Evolutionary conservation across 2,888 invertebrate genomes (phyloP).

Genomic region (Pollenia griseotomentosa): DNA sequence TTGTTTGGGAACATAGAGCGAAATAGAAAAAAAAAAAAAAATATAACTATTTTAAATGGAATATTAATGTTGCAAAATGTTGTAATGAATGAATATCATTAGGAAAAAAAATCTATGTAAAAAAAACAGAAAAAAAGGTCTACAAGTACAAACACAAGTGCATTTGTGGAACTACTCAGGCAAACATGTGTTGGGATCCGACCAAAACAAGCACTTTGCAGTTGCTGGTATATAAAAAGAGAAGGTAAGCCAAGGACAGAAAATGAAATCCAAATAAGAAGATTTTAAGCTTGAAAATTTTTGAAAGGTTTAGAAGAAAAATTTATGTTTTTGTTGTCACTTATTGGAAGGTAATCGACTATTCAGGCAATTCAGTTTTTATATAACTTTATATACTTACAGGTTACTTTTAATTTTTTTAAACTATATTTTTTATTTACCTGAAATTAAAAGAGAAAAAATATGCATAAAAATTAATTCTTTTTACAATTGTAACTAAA

Average conservation of each 20-base stretch:
- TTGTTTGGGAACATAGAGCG: background rate
- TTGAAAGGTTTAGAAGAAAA: no score
- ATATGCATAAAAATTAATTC: no score
- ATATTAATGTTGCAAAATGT: constrained; percentile 73
- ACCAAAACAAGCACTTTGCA: constrained; percentile 14
- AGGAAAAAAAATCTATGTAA: constrained; percentile 18
- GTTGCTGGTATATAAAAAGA: background rate
- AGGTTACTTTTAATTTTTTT: no score
- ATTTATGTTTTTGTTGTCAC: no score
- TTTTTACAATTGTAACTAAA: no score
- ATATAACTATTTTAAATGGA: constrained; percentile 61
- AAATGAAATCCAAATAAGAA: no score
- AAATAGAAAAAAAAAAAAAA: background rate
- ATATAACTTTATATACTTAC: no score
- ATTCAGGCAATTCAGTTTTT: no score
- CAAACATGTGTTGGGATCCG: constrained; percentile 6
- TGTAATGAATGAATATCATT: constrained; percentile 71
- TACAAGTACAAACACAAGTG: constrained; percentile 25
- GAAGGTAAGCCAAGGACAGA: background rate
- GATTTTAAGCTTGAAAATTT: no score
- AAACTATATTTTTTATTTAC: no score
- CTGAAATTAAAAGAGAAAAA: no score
- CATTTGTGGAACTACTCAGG: background rate
- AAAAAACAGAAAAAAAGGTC: constrained; percentile 7
- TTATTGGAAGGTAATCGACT: no score